A percentile compares a stretch with the other conserved stretches of the same genome.
phyloP scores from a whole-genome alignment of 1,140 invertebrate genomes.

The Zaprionus ghesquierei region DNA sequence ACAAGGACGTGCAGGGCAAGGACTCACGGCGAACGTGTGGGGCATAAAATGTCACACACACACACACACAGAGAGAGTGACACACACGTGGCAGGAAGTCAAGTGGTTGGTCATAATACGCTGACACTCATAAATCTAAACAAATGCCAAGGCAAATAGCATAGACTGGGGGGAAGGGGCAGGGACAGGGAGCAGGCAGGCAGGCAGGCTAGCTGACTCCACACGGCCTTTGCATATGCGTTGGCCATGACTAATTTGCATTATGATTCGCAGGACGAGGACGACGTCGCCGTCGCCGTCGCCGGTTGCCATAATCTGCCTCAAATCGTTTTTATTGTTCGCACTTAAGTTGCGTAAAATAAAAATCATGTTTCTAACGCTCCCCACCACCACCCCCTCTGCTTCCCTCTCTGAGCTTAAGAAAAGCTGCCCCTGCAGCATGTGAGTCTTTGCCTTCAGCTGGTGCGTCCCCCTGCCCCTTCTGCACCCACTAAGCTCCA shows the following conservation, averaged over 20 bases:
- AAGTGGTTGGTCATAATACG: constrained; percentile 81
- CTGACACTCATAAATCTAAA: constrained; percentile 80
- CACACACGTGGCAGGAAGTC: constrained; percentile 80
- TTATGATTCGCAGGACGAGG: constrained; percentile 51
- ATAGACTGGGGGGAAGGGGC: neutral
- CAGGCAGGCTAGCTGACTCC: neutral
- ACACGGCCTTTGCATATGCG: constrained; percentile 65
- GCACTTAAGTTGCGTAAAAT: constrained; percentile 82
- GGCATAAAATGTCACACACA: constrained; percentile 67
- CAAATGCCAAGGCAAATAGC: constrained; percentile 68
- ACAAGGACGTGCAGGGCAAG: constrained; percentile 38
- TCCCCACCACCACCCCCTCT: neutral
- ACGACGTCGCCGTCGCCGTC: constrained; percentile 24
- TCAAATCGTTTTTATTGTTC: constrained; percentile 82
- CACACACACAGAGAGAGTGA: constrained; percentile 25
- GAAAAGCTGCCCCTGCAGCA: constrained; percentile 38
- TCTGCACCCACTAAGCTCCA: constrained; percentile 61
- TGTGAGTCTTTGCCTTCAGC: constrained; percentile 40
- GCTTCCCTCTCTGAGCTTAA: constrained; percentile 6
- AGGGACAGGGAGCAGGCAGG: neutral
- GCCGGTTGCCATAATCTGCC: constrained; percentile 72
- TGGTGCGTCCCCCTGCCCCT: neutral
- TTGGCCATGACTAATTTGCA: constrained; percentile 78
- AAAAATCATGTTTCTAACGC: constrained; percentile 82
- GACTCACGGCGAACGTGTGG: constrained; percentile 50